Conservation (phyloP, 2,888 invertebrate genomes). For the Drosophila quinaria region DNA sequence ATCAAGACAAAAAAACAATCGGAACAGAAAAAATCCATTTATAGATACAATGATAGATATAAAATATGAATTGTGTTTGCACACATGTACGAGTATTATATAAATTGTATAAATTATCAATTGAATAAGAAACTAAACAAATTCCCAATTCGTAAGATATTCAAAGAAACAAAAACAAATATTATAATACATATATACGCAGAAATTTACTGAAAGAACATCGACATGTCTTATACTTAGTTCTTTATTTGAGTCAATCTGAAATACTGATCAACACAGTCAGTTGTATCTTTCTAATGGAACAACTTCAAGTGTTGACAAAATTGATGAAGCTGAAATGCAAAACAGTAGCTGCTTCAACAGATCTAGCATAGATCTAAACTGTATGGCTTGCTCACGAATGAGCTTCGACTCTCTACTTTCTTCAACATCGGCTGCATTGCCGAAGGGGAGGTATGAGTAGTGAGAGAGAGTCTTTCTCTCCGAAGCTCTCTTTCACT, state of each 20-base stretch:
- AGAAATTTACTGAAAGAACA: constrained; percentile 1
- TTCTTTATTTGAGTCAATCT: constrained; percentile 1
- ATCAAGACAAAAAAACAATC: no score
- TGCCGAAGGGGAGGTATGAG: neutral
- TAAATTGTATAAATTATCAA: no score
- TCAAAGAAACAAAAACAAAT: neutral
- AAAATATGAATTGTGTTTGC: no score
- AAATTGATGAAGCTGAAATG: constrained; percentile 6
- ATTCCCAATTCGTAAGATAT: no score
- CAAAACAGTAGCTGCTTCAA: constrained; percentile 23
- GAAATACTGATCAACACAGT: neutral
- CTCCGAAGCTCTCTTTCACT: neutral
- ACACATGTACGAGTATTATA: no score
- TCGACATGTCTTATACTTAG: neutral
- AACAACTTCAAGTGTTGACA: constrained; percentile 7
- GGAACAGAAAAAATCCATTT: no score
- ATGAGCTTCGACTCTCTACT: constrained; percentile 24
- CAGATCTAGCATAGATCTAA: constrained; percentile 11
- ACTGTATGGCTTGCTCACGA: constrained; percentile 20
- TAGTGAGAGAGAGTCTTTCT: constrained; percentile 8
- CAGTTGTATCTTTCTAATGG: constrained; percentile 9
- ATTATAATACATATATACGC: neutral
- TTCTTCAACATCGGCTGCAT: constrained; percentile 39
- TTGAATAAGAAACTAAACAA: no score
- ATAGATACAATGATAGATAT: no score